phyloP scores from a whole-genome alignment of 2,888 invertebrate genomes.

The Eilema depressum region DNA sequence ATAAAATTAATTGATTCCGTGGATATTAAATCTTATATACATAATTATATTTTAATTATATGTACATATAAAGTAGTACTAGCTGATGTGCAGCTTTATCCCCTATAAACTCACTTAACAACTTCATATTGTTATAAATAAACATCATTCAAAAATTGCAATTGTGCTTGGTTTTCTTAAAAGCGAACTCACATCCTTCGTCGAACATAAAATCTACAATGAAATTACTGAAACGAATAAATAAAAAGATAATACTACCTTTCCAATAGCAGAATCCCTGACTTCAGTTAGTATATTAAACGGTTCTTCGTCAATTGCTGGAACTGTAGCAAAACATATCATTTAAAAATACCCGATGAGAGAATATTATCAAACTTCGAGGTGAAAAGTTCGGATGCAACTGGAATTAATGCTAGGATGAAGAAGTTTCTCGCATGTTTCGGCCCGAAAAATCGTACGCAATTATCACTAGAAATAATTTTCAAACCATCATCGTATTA shows the following conservation, averaged over 20 bases:
- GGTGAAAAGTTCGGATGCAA: too few relatives aligned
- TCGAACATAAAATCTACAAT: background rate
- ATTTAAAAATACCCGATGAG: background rate
- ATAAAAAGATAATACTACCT: conserved; percentile 58
- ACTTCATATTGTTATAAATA: background rate
- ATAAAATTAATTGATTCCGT: background rate
- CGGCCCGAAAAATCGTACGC: too few relatives aligned
- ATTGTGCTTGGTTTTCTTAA: background rate
- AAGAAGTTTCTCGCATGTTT: too few relatives aligned
- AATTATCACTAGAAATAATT: too few relatives aligned
- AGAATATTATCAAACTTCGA: too few relatives aligned
- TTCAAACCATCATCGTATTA: too few relatives aligned
- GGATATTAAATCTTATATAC: background rate
- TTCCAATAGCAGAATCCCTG: conserved; percentile 74
- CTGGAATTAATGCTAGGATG: too few relatives aligned
- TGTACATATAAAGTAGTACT: background rate
- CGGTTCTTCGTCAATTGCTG: conserved; percentile 76
- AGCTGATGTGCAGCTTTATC: background rate
- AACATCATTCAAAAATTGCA: background rate
- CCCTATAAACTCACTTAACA: background rate
- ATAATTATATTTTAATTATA: background rate
- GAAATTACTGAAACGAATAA: background rate
- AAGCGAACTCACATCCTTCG: background rate
- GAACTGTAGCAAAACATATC: conserved; percentile 62
- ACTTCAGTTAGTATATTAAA: conserved; percentile 75